Evolutionary conservation across 1,140 invertebrate genomes (phyloP), one percentile per base, ranked within the genome.

Genomic region (Battus philenor): DNA sequence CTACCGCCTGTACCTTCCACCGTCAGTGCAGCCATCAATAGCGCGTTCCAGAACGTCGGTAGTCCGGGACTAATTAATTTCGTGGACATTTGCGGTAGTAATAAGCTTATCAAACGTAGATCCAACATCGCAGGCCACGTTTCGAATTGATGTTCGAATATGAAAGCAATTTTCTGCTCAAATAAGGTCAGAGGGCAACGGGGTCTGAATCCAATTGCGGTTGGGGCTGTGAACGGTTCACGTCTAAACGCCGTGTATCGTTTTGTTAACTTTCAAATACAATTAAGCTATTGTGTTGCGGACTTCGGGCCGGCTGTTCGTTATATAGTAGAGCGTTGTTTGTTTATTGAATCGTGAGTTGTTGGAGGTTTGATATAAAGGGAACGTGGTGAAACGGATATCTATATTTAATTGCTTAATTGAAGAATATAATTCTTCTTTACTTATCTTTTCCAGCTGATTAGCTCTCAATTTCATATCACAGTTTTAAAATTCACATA

Each of bases 61-160:
- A 13, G 1, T 50, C 68, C 62, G 52, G 41, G 41, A 62, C 67
- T 74, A 81, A 81, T 81, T 81, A 78, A 81, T 76, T 72, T 68
- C 52, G 60, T 58, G 64, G 54, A 61, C 63, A 56, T 72, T 75
- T 78, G 74, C 53, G 69, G 67, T 48, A 43, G 64, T 69, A 73
- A 77, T 80, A 74, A 76, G 64, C 74, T 75, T 78, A 81, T 76
- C 77, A 81, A 76, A 69, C 59, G 67, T 68, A 64, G 59, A 74
- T 78, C 72, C 53, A 56, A 29, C 45, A 53, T 54, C 50, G 59
- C 54, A 59, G 57, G 20, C 38, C 18, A 56, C 43, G 47, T 54
- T 59, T 61, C 66, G 59, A 70, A 68, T 62, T 68, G 64, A 70
- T 55, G 57, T 36, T 49, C 45, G 50, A 55, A 60, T 73, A 64